These are phyloP conservation scores for Oscheius sp. DNA, from an alignment of 2,888 invertebrate genomes.

Conservation along the genomic window DNA sequence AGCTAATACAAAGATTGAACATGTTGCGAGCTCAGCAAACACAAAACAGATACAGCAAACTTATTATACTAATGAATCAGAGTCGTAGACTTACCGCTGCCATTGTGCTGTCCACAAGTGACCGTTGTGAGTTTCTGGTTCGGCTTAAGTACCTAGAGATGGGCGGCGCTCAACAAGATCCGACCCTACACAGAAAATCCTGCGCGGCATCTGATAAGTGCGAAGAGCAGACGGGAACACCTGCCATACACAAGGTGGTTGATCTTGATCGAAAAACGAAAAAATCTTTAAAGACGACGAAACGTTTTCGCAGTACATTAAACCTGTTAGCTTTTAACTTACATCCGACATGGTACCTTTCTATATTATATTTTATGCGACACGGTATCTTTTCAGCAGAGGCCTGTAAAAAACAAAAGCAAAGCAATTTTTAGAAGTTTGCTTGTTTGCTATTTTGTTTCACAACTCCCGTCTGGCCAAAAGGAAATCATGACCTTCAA, in stretches of 20 bases:
- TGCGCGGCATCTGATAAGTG: conserved; percentile 34
- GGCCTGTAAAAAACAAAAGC: not conserved
- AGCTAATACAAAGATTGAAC: not conserved
- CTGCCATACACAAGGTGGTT: conserved; percentile 11
- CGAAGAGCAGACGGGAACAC: conserved; percentile 36
- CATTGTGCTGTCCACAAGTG: conserved; percentile 34
- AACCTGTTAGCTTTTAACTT: too few species aligned
- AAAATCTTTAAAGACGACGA: not conserved
- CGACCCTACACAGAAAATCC: not conserved
- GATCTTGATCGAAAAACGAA: not conserved
- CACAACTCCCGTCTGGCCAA: not conserved
- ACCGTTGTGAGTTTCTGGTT: conserved; percentile 33
- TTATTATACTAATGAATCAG: not conserved
- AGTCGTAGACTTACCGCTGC: conserved; percentile 36
- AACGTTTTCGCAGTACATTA: too few species aligned
- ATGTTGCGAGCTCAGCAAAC: not conserved
- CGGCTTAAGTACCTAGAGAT: conserved; percentile 34
- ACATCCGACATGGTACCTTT: too few species aligned
- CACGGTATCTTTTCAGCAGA: too few species aligned
- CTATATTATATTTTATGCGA: too few species aligned
- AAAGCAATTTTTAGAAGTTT: not conserved
- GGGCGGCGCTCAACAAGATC: conserved; percentile 36
- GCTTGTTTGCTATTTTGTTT: not conserved
- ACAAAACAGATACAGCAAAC: not conserved
- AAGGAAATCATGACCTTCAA: not conserved